phyloP scores from a whole-genome alignment of 2,113 vertebrate species.

The Rafetus swinhoei region DNA sequence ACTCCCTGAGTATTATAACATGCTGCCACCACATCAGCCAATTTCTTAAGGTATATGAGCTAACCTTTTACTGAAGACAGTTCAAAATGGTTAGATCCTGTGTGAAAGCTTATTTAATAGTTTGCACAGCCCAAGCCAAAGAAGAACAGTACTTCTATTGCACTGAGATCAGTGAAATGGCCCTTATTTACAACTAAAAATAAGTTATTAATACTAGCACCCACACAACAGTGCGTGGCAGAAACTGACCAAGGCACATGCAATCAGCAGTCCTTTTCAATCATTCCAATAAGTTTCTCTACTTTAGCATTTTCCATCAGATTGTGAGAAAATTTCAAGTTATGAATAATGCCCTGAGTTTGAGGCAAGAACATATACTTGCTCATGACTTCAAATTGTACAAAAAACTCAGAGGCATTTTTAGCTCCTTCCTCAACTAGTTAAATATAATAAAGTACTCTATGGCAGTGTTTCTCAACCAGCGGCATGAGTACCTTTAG shows the following conservation, averaged over 20 bases:
- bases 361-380: not conserved
- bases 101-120: not conserved
- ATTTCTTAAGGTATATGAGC: not conserved
- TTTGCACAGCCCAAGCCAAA: not conserved
- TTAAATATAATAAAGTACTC: constrained; percentile 17
- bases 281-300: not conserved
- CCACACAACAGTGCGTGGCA: not conserved
- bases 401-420: not conserved
- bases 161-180: too few relatives aligned
- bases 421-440: not conserved
- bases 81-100: not conserved
- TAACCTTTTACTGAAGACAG: not conserved
- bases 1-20: not conserved
- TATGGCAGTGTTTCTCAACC: too few relatives aligned
- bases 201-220: not conserved
- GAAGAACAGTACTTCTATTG: not conserved
- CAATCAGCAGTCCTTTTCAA: not conserved
- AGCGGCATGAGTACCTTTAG: too few relatives aligned
- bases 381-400: not conserved
- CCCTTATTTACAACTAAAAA: not conserved
- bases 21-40: not conserved
- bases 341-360: not conserved
- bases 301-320: rapidly evolving
- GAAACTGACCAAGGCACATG: not conserved
- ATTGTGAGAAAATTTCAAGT: not conserved